Base-by-base conservation (phyloP, 2,797 vertebrate genomes). In the Aratinga solstitialis region DNA sequence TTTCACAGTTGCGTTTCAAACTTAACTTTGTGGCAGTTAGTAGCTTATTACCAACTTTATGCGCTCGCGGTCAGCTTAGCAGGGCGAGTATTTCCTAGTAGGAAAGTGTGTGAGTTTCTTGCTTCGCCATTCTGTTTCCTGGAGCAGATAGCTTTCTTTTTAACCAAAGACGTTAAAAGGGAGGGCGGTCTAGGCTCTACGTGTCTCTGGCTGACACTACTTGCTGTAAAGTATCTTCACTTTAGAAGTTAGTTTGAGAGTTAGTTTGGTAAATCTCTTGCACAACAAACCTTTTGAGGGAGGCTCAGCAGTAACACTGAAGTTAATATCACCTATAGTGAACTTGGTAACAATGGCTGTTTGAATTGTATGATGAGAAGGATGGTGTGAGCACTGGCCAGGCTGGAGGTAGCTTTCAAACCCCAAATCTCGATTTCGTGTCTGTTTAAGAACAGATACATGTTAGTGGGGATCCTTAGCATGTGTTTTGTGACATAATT, bases 251-350 rank as follows among this genome's bases (percentile, higher is more conserved):
- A 56, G 53, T 54, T 32, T 54, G 30, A 32, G 19, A 10, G 13
- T 2, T 24, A 5, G 26, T 51, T 59, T 61, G 38, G 66, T 53
- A 32, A 58, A 36, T 48, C 14, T 32, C 59, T 50, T 18, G 26
- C 56, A 43, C 62, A 53, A 17, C 20, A 71, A 65, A 53, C 26
- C 21, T 62, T 67, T 66, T 53, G 30, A 22, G 19, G 83, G 23
- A 59, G 47, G n/a, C 72, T 90, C 36, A 32, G 88, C 88, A 63
- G 80, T 42, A 82, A 43, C 88, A 84, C 86, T 62, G 71, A 88
- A 92, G 87, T 67, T 58, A 3, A 3, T 18, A 9, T 84, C 84
- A 53, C 66, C 94, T 58, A 38, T 13, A 32, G n/a, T 9, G 38
- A 62, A 11, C 56, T 40, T 62, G 73, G 29, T 47, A 54, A 14